These are phyloP conservation scores for Pangasius larnaudii DNA, from an alignment of 2,797 vertebrate genomes.

Conservation along the genomic window DNA sequence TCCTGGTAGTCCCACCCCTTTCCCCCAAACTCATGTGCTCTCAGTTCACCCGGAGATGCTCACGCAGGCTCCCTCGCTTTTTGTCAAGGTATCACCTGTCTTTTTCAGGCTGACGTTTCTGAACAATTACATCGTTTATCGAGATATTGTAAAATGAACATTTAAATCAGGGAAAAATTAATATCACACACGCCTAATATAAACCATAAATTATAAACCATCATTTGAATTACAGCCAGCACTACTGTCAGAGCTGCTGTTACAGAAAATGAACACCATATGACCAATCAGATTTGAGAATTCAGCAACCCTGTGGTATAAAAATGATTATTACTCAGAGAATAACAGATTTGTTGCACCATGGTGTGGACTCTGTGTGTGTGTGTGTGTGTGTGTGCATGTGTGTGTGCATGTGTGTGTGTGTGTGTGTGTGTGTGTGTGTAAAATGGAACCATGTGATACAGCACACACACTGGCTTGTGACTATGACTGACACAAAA, in stretches of 20 bases:
- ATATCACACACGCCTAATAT: background rate
- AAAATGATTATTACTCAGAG: background rate
- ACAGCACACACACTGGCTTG: constrained; percentile 15
- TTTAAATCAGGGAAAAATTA: background rate
- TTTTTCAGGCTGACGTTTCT: background rate
- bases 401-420: background rate
- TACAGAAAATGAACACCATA: background rate
- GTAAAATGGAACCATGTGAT: background rate
- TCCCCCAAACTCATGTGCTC: background rate
- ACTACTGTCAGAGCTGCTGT: background rate
- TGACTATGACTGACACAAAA: constrained; percentile 21
- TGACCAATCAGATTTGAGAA: background rate
- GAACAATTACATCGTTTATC: background rate
- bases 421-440: background rate
- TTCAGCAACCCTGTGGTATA: background rate
- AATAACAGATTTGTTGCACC: background rate
- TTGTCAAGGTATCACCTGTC: background rate
- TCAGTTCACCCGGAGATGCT: background rate
- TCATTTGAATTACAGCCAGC: background rate
- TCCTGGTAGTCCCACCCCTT: background rate
- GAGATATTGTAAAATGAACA: background rate
- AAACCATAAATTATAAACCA: background rate
- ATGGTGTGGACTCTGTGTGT: background rate
- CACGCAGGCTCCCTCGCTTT: background rate
- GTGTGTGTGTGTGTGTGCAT: background rate